Base-by-base conservation (phyloP, 2,888 invertebrate species). In the Drosophila eohydei region DNA sequence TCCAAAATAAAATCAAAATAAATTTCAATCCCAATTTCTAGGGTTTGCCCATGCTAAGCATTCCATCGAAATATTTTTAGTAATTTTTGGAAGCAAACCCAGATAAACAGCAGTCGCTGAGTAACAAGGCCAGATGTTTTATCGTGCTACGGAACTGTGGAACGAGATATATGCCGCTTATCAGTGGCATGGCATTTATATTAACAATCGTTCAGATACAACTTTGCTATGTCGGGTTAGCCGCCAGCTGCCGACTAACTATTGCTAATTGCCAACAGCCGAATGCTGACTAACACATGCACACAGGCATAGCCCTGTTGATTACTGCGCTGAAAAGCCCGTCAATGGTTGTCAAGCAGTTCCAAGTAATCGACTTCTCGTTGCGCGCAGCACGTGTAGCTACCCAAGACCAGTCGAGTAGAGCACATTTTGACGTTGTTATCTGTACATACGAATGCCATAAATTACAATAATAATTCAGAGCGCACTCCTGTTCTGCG, bases 121-220 rank as follows among this genome's bases (percentile, higher is more conserved):
- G 46, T 58, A 55, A 65, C 59, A 62, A 66, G 56, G 41, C 36
- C 68, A 60, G 48, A 48, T 52, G 26, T 52, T 75, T 66, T 76
- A 48, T 71, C 64, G 54, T 21, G 2, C 32, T 12, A n/a, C 48
- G 28, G 8, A 61, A 48, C 46, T 63, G 46, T 34, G n/a, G 14
- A 28, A 12, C 50, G 50, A 51, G 40, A 52, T 54, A 48, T 41
- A 12, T 32, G 30, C 5, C 21, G 40, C 87, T 86, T 88, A 88
- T 88, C 84, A 73, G 54, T 46, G 50, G 36, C 65, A 52, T 50
- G 67, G 63, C 69, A 67, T 71, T 76, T 70, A 58, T 77, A 77
- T 59, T 64, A 65, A 14, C 63, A 65, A 28, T 64, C 36, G 54
- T 64, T 80, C 79, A 74, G 88, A 83, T 80, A 88, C 21, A 55